These are phyloP conservation scores for Drosophila siamana DNA, from an alignment of 2,888 invertebrate species.

Conservation along the genomic window DNA sequence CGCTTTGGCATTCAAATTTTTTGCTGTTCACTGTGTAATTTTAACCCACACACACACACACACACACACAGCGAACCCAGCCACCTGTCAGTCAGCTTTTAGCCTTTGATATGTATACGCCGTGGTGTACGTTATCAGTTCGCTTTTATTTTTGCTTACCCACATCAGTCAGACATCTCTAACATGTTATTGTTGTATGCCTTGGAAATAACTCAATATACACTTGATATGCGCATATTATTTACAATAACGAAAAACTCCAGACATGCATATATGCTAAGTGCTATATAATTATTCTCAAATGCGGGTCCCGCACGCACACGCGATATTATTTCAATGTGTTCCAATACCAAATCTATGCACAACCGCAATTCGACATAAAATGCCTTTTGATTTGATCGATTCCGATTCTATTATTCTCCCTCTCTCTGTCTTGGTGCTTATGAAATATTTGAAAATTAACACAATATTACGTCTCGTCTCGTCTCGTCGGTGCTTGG, in stretches of 20 bases:
- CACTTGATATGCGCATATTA: not conserved
- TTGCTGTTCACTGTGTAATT: too few species aligned
- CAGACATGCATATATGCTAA: conserved; percentile 2
- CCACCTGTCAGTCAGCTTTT: conserved; percentile 12
- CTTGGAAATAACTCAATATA: conserved; percentile 13
- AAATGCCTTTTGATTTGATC: not conserved
- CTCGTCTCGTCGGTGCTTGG: too few species aligned
- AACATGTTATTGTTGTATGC: conserved; percentile 27
- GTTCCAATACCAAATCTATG: not conserved
- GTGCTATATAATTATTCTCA: not conserved
- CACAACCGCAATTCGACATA: not conserved
- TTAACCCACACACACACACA: too few species aligned
- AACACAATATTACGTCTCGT: not conserved
- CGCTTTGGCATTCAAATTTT: conserved; percentile 23
- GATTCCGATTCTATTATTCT: not conserved
- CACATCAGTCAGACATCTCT: too few species aligned
- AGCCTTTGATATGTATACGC: conserved; percentile 5
- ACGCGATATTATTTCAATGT: not conserved
- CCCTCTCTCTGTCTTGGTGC: not conserved
- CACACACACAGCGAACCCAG: not conserved
- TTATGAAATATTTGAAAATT: conserved; percentile 1
- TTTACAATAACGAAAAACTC: not conserved
- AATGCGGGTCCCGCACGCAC: conserved; percentile 3
- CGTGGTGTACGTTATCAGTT: conserved; percentile 1
- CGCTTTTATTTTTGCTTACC: conserved; percentile 11